Evolutionary conservation across 2,113 vertebrate species (phyloP).

Genomic region (Ariopsis seemanni): DNA sequence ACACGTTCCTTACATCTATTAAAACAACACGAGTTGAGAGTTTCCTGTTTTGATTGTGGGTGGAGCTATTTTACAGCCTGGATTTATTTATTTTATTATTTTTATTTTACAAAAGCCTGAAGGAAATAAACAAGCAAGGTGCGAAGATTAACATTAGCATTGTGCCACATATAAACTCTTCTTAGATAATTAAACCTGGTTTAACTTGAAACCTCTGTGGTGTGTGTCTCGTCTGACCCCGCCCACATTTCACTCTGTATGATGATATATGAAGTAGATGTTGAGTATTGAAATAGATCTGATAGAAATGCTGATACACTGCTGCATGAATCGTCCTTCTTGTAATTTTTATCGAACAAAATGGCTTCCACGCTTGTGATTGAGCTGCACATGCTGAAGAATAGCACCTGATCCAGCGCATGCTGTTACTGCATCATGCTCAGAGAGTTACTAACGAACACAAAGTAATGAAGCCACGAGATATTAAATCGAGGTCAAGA

Average conservation of each 20-base stretch:
- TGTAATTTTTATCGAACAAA: not conserved
- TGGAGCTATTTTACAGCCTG: not conserved
- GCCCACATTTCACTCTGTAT: not conserved
- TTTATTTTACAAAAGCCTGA: not conserved
- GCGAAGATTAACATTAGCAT: not conserved
- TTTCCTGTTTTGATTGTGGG: not conserved
- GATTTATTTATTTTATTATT: not conserved
- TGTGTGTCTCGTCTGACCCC: not conserved
- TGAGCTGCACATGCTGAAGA: not conserved
- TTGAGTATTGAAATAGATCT: not conserved
- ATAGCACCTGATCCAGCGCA: too few relatives aligned
- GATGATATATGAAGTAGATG: not conserved
- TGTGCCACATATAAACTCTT: not conserved
- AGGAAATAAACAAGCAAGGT: not conserved
- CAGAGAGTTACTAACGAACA: too few relatives aligned
- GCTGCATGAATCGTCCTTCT: not conserved
- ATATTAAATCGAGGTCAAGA: too few relatives aligned
- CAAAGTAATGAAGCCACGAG: too few relatives aligned
- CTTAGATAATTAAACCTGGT: not conserved
- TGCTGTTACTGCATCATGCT: too few relatives aligned
- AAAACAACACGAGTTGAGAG: not conserved
- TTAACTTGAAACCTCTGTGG: not conserved
- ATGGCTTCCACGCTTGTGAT: not conserved
- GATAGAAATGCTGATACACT: not conserved
- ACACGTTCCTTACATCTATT: not conserved